Conservation (phyloP, 2,888 invertebrate genomes). For the Lasioglossum malachurum region DNA sequence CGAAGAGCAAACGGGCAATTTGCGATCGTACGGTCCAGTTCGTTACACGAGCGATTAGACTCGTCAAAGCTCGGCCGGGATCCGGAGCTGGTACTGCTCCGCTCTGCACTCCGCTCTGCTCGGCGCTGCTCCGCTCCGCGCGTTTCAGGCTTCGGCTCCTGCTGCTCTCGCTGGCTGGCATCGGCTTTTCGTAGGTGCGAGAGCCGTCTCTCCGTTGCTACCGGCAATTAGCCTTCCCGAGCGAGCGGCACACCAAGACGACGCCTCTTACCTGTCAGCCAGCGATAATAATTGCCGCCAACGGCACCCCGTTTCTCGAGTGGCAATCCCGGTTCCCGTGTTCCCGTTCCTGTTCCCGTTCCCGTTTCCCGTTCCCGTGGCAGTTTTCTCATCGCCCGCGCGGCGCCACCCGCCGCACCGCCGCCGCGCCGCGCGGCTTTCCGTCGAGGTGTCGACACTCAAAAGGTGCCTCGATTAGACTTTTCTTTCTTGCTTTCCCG, state of each 20-base stretch:
- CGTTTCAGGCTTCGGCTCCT: not conserved
- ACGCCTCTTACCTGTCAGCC: conserved; percentile 60
- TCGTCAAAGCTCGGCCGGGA: conserved; percentile 59
- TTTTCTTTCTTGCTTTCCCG: conserved; percentile 29
- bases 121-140: not conserved
- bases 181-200: conserved; percentile 46
- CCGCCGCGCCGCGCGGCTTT: not conserved
- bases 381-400: conserved; percentile 1
- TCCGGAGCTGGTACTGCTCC: conserved; percentile 2
- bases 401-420: not conserved
- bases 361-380: conserved; percentile 10
- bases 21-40: conserved; percentile 62
- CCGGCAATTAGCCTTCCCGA: conserved; percentile 58
- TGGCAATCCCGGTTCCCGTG: conserved; percentile 54
- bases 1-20: conserved; percentile 59
- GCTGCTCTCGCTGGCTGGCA: not conserved
- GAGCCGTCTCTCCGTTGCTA: conserved; percentile 34
- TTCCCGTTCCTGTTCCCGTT: conserved; percentile 22
- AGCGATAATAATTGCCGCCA: conserved; percentile 60
- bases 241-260: conserved; percentile 48
- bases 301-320: conserved; percentile 52
- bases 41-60: conserved; percentile 63
- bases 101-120: not conserved
- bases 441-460: conserved; percentile 50
- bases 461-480: conserved; percentile 43